phyloP scores from a whole-genome alignment of 2,113 vertebrate genomes.

The Chionis minor region DNA sequence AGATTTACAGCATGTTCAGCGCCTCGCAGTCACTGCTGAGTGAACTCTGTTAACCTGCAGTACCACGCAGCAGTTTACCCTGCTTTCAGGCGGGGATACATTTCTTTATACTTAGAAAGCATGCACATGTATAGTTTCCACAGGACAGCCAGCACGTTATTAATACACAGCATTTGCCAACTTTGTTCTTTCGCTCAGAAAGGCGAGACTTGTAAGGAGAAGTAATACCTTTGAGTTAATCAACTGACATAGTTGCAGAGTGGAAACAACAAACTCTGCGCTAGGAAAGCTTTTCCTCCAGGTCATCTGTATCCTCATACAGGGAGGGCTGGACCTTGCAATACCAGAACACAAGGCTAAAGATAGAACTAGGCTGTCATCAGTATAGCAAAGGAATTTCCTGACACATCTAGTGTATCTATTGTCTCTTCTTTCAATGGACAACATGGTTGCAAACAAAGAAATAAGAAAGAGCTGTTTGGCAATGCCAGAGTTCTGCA shows the following conservation, averaged over 20 bases:
- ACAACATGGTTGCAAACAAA: background rate
- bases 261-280: background rate
- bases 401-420: background rate
- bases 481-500: background rate
- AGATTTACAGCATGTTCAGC: background rate
- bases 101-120: background rate
- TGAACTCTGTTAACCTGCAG: background rate
- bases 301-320: background rate
- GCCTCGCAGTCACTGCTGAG: background rate
- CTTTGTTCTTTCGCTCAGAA: background rate
- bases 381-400: slow-evolving; percentile 2
- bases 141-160: background rate
- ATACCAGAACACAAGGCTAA: slow-evolving; percentile 9
- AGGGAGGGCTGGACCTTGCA: background rate
- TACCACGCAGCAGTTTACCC: background rate
- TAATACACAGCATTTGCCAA: background rate
- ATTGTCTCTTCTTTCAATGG: background rate
- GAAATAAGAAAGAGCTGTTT: background rate
- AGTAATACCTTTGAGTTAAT: background rate
- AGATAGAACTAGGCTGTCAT: slow-evolving; percentile 28
- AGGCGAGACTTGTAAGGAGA: background rate
- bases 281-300: slow-evolving; percentile 5
- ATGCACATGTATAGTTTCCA: background rate
- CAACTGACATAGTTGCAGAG: background rate
- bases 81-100: background rate